Conservation (phyloP, 2,888 invertebrate genomes). For the Lysandra coridon region DNA sequence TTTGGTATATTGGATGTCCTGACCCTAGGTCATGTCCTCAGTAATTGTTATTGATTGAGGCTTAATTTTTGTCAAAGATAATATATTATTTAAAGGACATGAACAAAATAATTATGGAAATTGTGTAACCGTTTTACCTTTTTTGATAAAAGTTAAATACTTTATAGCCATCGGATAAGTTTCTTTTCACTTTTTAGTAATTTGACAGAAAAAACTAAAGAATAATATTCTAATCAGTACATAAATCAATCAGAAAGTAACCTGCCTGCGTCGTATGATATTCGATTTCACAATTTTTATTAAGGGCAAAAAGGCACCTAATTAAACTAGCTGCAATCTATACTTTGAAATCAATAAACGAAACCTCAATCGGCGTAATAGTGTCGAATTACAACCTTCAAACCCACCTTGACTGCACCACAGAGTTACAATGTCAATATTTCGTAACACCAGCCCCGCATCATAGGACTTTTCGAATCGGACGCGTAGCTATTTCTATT, state of each 20-base stretch:
- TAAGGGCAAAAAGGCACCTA: neutral
- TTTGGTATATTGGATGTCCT: neutral
- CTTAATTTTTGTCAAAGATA: neutral
- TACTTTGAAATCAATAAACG: conserved; percentile 9
- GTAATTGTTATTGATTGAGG: neutral
- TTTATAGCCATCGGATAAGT: too few relatives aligned
- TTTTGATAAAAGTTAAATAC: too few relatives aligned
- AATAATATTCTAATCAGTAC: neutral
- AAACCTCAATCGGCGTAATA: conserved; percentile 25
- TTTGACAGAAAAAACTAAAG: neutral
- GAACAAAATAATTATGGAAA: too few relatives aligned
- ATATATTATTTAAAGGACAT: too few relatives aligned
- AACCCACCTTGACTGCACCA: conserved; percentile 47
- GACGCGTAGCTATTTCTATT: conserved; percentile 43
- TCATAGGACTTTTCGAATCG: conserved; percentile 41
- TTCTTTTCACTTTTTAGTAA: neutral
- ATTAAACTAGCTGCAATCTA: conserved; percentile 7
- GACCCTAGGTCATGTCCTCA: conserved; percentile 10
- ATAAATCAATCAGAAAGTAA: neutral
- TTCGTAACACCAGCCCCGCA: conserved; percentile 34
- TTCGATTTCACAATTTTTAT: neutral
- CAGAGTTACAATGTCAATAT: conserved; percentile 36
- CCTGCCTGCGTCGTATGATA: neutral
- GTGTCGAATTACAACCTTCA: conserved; percentile 44
- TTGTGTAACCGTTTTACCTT: too few relatives aligned